phyloP scores from a whole-genome alignment of 2,113 vertebrate genomes.

The Donacobius atricapilla region DNA sequence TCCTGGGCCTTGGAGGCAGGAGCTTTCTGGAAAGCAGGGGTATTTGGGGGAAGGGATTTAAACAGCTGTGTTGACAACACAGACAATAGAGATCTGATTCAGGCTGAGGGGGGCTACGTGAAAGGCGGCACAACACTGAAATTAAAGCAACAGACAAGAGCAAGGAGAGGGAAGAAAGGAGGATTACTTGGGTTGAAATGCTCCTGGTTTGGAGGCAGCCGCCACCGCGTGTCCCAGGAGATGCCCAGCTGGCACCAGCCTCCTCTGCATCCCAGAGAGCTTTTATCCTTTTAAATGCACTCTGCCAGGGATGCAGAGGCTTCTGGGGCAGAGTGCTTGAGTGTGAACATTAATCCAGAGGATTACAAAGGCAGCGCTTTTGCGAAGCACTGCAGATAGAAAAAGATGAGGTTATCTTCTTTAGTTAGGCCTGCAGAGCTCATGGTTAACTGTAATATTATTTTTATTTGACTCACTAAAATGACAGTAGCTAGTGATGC shows the following conservation, averaged over 20 bases:
- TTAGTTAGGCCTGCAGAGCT: neutral
- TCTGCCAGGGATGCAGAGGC: neutral
- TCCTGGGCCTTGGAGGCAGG: neutral
- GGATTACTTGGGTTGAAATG: neutral
- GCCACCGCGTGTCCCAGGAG: neutral
- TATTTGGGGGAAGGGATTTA: slow-evolving; percentile 6
- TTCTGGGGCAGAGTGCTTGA: neutral
- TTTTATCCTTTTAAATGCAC: neutral
- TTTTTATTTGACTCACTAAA: slow-evolving; percentile 23
- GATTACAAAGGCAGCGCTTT: neutral
- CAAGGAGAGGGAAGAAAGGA: neutral
- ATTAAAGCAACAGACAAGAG: neutral
- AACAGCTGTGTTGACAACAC: slow-evolving; percentile 38
- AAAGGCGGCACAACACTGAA: neutral
- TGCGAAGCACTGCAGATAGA: neutral
- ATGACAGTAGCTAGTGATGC: neutral
- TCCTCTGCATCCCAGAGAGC: neutral
- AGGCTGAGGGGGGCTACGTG: slow-evolving; percentile 21
- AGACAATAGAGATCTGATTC: slow-evolving; percentile 1
- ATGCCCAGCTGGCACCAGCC: neutral
- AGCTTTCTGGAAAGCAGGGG: neutral
- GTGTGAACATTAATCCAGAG: neutral
- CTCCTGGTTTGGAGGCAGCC: neutral
- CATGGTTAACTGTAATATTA: neutral
- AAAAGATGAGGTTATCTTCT: neutral